Evolutionary conservation across 2,113 vertebrate genomes (phyloP).

Genomic region (Anolis sagrei): DNA sequence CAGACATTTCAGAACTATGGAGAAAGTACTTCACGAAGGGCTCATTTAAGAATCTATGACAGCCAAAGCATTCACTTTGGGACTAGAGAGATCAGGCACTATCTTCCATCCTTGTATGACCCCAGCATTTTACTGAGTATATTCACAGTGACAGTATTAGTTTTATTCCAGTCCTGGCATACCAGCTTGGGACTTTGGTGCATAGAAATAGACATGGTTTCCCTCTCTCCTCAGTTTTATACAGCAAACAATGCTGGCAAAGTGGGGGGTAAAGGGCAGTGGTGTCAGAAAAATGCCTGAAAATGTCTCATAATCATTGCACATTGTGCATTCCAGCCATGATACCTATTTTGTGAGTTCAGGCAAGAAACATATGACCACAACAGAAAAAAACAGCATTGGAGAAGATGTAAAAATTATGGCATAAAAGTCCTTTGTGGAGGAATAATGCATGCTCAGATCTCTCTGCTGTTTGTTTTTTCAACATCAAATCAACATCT

Average conservation of each 20-base stretch:
- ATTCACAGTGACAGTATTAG: not conserved
- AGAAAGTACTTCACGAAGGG: not conserved
- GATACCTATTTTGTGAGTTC: not conserved
- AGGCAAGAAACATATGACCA: not conserved
- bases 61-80: not conserved
- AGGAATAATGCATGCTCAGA: not conserved
- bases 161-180: not conserved
- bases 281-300: not conserved
- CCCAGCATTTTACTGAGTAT: not conserved
- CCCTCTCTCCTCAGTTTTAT: not conserved
- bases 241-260: not conserved
- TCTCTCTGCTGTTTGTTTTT: not conserved
- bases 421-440: not conserved
- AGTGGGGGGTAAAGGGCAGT: too few relatives aligned
- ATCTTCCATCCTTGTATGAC: not conserved
- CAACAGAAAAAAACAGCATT: not conserved
- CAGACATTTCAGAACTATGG: not conserved
- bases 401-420: not conserved
- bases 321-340: not conserved
- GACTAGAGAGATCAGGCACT: fast-evolving
- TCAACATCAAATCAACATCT: not conserved
- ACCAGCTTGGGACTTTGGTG: not conserved
- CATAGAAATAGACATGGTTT: not conserved
- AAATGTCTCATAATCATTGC: not conserved
- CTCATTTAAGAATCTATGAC: not conserved